These are phyloP conservation scores for Abramis brama DNA, from an alignment of 2,113 vertebrate species.

Conservation along the genomic window DNA sequence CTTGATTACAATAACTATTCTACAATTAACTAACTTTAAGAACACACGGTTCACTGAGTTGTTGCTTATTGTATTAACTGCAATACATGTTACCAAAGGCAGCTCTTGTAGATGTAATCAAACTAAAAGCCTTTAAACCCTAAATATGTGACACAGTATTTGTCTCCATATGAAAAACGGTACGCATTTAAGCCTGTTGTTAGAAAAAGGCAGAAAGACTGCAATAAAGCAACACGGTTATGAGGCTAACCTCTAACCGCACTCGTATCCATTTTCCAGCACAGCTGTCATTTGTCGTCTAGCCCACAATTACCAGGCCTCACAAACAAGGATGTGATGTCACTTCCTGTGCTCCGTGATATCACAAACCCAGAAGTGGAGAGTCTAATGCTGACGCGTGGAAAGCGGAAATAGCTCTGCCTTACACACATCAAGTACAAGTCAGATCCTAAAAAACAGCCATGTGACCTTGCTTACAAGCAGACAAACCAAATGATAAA, in stretches of 20 bases:
- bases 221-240: conserved; percentile 50
- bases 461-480: conserved; percentile 71
- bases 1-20: conserved; percentile 2
- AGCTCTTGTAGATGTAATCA: not conserved
- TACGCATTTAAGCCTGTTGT: conserved; percentile 1
- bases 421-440: conserved; percentile 54
- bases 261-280: conserved; percentile 71
- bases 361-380: conserved; percentile 63
- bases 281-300: conserved; percentile 69
- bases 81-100: not conserved
- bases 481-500: conserved; percentile 71
- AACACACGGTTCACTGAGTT: not conserved
- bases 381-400: conserved; percentile 65
- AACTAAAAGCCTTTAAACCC: not conserved
- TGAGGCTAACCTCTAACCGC: conserved; percentile 56
- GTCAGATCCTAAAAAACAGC: conserved; percentile 61
- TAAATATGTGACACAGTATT: not conserved
- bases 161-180: conserved; percentile 5
- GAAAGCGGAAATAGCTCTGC: conserved; percentile 77
- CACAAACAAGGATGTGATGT: conserved; percentile 79
- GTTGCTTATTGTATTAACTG: not conserved
- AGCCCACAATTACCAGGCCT: conserved; percentile 51
- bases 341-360: conserved; percentile 79
- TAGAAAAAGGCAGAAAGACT: conserved; percentile 36
- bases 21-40: not conserved